Evolutionary conservation across 2,888 invertebrate genomes (phyloP), one percentile per base, ranked within the genome.

Genomic region (Apeira syringaria): DNA sequence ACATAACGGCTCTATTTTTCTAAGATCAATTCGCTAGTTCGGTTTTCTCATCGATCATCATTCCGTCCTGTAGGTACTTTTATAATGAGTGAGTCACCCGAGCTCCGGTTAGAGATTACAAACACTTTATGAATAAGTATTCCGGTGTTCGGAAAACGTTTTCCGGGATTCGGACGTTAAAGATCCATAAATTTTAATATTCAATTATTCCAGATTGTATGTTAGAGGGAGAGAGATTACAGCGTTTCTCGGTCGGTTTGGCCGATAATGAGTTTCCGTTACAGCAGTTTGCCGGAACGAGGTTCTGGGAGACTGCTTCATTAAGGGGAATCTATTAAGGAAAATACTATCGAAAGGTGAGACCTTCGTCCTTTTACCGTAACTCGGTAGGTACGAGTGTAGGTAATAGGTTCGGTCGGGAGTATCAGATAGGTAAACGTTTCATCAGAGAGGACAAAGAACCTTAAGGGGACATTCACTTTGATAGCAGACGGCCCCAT

Each of bases 131-230:
- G 34, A 39, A 39, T 43, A 54, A 38, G 41, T 27, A 43, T 27
- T 11, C 10, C 47, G 35, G 38, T 30, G 53, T 51, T 54, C 64
- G 58, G 64, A 66, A 68, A 70, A 63, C 59, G 56, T 62, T 69
- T 64, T 60, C 59, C 59, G 40, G 55, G 49, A 61, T 73, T 61
- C 70, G 69, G 70, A 59, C 64, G 41, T 42, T 40, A 49, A 49
- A 65, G 64, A 68, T 66, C 62, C 65, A 40, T 38, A 35, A 65
- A 75, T 76, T 70, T 74, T 64, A 76, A 80, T 80, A 81, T 83
- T 84, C 78, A 79, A 77, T 83, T 82, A 84, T 80, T 79, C 79
- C 71, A 77, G 76, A 82, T 80, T 86, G 84, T 80, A 84, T 86
- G 82, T 82, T 68, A 76, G 73, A 71, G 68, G 69, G 68, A 67